Percentiles rank a stretch among this genome's conserved stretches.
Conservation (phyloP, 2,797 vertebrate genomes). For the Mergus octosetaceus region DNA sequence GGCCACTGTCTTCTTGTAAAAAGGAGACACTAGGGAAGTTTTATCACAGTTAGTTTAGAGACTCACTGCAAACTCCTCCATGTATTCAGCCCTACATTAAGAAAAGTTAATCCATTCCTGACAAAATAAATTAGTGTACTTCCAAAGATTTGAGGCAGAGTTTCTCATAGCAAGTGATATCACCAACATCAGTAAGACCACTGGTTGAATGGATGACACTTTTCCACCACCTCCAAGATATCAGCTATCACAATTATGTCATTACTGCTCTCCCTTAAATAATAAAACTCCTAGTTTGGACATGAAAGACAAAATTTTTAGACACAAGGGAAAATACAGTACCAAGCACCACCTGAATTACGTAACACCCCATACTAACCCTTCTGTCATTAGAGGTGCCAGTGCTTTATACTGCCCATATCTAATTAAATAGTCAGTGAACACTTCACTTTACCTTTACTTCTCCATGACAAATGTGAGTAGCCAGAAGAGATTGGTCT, state of each 20-base stretch:
- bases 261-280: not conserved
- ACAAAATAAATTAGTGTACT: not conserved
- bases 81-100: not conserved
- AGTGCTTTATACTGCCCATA: not conserved
- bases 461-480: not conserved
- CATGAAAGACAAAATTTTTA: not conserved
- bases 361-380: not conserved
- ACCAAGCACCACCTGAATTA: not conserved
- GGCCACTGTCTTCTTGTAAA: not conserved
- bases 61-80: not conserved
- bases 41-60: not conserved
- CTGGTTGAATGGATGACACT: not conserved
- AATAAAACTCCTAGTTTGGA: not conserved
- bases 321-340: fast-evolving
- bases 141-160: not conserved
- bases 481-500: not conserved
- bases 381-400: not conserved
- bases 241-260: not conserved
- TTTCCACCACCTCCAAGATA: not conserved
- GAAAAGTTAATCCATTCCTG: not conserved
- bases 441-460: not conserved
- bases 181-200: not conserved
- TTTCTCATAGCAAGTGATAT: fast-evolving
- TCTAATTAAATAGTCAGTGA: not conserved
- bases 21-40: not conserved